Evolutionary conservation across 2,797 vertebrate genomes (phyloP).

Genomic region (Spatula clypeata): DNA sequence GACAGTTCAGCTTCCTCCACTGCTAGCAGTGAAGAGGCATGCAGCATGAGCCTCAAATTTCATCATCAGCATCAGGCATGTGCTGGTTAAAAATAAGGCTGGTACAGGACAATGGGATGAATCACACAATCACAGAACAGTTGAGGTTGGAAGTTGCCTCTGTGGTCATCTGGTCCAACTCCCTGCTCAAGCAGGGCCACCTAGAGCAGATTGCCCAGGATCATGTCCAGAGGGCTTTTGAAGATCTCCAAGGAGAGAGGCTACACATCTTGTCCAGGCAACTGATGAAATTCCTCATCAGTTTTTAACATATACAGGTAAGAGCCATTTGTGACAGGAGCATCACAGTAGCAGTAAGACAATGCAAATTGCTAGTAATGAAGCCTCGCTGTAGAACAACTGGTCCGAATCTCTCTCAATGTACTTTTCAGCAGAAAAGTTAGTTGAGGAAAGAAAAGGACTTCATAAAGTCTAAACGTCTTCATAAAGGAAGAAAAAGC

Average conservation of each 20-base stretch:
- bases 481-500: background rate
- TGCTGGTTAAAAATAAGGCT: background rate
- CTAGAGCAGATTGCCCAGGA: background rate
- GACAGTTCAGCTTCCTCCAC: accelerated
- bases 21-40: background rate
- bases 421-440: background rate
- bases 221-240: background rate
- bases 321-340: background rate
- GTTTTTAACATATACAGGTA: background rate
- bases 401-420: background rate
- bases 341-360: background rate
- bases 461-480: background rate
- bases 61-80: background rate
- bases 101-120: background rate
- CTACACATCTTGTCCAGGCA: background rate
- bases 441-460: background rate
- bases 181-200: background rate
- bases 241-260: background rate
- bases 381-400: background rate
- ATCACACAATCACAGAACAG: background rate
- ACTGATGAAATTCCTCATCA: background rate
- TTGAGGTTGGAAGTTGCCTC: background rate
- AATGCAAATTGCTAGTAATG: background rate
- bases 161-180: background rate
- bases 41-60: background rate